Base-by-base conservation (phyloP, 2,113 vertebrate species). In the Odocoileus virginianus region DNA sequence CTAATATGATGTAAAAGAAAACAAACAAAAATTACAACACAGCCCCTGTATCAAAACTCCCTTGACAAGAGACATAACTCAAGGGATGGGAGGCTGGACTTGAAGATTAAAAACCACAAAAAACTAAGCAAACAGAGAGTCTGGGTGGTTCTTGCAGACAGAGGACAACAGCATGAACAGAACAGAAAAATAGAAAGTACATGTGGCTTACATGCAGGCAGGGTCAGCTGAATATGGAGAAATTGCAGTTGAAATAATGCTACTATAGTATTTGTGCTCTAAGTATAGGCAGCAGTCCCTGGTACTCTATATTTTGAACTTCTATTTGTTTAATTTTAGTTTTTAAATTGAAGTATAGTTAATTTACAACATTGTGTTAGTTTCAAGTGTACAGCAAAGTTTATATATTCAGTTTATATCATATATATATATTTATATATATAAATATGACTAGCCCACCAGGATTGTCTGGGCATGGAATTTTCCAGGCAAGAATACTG, bases 1-100 rank as follows among this genome's bases (percentile, higher is more conserved):
- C 11, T 79, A 28, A 47, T 47, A 81, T 7, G 3, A 19, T 14
- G 2, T 9, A 67, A 30, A 50, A 61, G 16, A 21, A 45, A 82
- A 91, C 40, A 58, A 13, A 25, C 4, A n/a, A 76, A 74, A 89
- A 8, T n/a, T 27, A 30, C 21, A 36, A n/a, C 3, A 45, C 2
- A 2, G 23, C 1, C 6, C 11, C 40, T 52, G 9, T 61, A 67
- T 47, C 11, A 19, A 25, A 57, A 54, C 8, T 15, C 12, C 6
- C 36, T 23, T 15, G 54, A n/a, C 5, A 52, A 36, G 71, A 74
- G 5, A 36, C 7, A 15, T 30, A 15, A 61, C 36, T 14, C 17
- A 25, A n/a, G 6, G 2, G 1, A 33, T 23, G 40, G 14, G 45
- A 54, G 7, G 1, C 2, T 10, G 55, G 81, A 43, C 14, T 10